These are phyloP conservation scores for Macrocentrus cingulum DNA, from an alignment of 1,140 invertebrate genomes.

Conservation along the genomic window DNA sequence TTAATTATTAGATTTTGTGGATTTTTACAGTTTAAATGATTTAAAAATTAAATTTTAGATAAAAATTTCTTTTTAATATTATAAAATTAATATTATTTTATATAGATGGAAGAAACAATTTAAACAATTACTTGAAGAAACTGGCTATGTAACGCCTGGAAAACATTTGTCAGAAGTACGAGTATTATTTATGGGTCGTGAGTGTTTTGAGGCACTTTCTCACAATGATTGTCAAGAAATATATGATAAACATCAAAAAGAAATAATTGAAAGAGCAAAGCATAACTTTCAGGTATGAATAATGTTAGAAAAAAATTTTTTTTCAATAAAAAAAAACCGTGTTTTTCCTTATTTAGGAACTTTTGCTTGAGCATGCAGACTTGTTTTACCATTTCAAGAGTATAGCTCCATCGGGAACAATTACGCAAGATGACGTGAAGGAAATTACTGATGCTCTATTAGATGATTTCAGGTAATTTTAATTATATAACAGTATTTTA, in stretches of 20 bases:
- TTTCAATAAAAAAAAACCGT: background rate
- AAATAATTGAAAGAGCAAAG: slow-evolving; percentile 88
- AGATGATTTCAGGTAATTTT: slow-evolving; percentile 79
- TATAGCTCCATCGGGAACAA: slow-evolving; percentile 83
- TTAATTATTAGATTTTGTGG: background rate
- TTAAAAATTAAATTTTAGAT: no score
- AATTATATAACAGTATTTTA: slow-evolving; percentile 13
- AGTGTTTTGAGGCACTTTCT: slow-evolving; percentile 89
- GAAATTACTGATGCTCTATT: slow-evolving; percentile 90
- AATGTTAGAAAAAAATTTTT: background rate
- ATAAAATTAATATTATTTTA: no score
- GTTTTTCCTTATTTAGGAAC: slow-evolving; percentile 66
- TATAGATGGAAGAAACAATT: slow-evolving; percentile 89
- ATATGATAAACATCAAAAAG: slow-evolving; percentile 92
- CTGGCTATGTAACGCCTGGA: slow-evolving; percentile 90
- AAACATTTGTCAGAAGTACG: slow-evolving; percentile 90
- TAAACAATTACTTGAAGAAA: slow-evolving; percentile 90
- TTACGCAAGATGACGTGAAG: slow-evolving; percentile 92
- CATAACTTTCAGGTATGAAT: slow-evolving; percentile 79
- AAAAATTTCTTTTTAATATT: no score
- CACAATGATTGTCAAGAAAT: slow-evolving; percentile 90
- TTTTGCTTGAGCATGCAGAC: slow-evolving; percentile 91
- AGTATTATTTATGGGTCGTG: slow-evolving; percentile 91
- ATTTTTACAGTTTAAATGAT: no score
- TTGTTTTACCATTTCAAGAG: slow-evolving; percentile 93